These are phyloP conservation scores for Falcaria lacertinaria DNA, from an alignment of 2,888 invertebrate genomes.

Conservation along the genomic window DNA sequence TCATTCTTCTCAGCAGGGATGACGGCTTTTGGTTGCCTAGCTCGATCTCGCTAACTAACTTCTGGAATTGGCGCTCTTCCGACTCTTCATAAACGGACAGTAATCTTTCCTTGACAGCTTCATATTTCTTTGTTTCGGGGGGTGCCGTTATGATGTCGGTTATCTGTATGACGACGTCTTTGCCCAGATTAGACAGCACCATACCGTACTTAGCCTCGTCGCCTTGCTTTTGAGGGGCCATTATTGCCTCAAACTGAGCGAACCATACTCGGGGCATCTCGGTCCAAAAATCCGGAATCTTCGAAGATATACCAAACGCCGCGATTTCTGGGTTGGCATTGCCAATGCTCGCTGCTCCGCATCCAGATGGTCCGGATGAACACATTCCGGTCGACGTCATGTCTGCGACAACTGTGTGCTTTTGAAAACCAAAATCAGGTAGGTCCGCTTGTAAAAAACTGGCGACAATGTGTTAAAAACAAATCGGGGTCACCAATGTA, in stretches of 20 bases:
- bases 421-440: no score
- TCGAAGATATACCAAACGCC: no score
- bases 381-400: no score
- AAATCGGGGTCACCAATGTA: no score
- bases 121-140: constrained; percentile 7
- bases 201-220: constrained; percentile 9
- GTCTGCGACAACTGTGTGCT: no score
- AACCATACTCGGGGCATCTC: constrained; percentile 17
- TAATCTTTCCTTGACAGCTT: constrained; percentile 7
- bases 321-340: no score
- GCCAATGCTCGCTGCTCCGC: no score
- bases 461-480: no score
- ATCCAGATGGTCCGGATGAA: no score
- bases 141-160: constrained; percentile 9
- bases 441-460: no score
- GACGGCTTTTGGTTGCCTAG: constrained; percentile 15
- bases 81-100: constrained; percentile 13
- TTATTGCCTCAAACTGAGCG: constrained; percentile 12
- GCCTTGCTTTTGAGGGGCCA: constrained; percentile 13
- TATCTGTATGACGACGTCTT: constrained; percentile 9
- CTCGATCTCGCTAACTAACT: constrained; percentile 11
- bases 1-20: constrained; percentile 12
- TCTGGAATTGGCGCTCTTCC: constrained; percentile 7
- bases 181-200: constrained; percentile 8
- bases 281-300: no score